Percentiles rank a stretch among this genome's conserved stretches.
Evolutionary conservation across 2,113 vertebrate species (phyloP).

Genomic region (Tricholaema leucomelas): DNA sequence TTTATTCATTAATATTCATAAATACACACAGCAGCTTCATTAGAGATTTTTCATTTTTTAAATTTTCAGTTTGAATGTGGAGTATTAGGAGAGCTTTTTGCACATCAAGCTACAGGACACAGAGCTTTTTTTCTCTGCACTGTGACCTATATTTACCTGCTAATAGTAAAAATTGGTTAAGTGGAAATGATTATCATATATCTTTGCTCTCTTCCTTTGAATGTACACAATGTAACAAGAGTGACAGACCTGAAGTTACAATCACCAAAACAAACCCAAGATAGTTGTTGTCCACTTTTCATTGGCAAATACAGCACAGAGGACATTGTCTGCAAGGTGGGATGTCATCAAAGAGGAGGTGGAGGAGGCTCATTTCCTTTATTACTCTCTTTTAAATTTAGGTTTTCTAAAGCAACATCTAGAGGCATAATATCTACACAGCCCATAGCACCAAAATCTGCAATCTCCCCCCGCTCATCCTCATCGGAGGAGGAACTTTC

Average conservation of each 20-base stretch:
- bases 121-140: slow-evolving; percentile 81
- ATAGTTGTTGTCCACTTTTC: slow-evolving; percentile 93
- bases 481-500: slow-evolving; percentile 98
- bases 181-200: slow-evolving; percentile 99
- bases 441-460: slow-evolving; percentile 99
- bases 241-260: slow-evolving; percentile 99
- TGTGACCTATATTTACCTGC: slow-evolving; percentile 93
- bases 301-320: slow-evolving; percentile 99
- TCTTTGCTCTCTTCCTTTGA: slow-evolving; percentile 89
- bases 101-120: slow-evolving; percentile 90
- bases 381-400: slow-evolving; percentile 97
- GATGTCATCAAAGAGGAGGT: slow-evolving; percentile 99
- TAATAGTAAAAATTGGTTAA: slow-evolving; percentile 93
- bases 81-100: slow-evolving; percentile 93
- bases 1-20: slow-evolving; percentile 99
- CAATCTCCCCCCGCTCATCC: slow-evolving; percentile 95
- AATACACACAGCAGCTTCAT: slow-evolving; percentile 99
- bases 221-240: slow-evolving; percentile 99
- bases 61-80: slow-evolving; percentile 96
- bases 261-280: slow-evolving; percentile 94
- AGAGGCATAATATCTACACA: slow-evolving; percentile 99
- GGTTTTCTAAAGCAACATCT: slow-evolving; percentile 99
- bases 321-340: slow-evolving; percentile 96
- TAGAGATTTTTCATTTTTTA: slow-evolving; percentile 93
- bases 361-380: slow-evolving; percentile 93